Evolutionary conservation across 1,140 invertebrate genomes (phyloP), one percentile per base, ranked within the genome.

Genomic region (Lepidostoma basale): DNA sequence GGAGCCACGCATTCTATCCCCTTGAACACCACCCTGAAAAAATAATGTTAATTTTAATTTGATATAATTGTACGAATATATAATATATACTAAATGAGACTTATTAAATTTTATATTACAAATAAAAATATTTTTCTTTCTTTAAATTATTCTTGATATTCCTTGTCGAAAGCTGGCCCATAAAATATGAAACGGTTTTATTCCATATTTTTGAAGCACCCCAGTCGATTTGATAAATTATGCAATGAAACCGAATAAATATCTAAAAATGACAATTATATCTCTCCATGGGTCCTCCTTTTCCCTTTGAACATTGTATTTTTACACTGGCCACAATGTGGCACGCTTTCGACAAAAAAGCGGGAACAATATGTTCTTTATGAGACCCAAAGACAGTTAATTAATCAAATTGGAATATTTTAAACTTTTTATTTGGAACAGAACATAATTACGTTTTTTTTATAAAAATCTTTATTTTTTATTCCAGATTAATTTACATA

Each of bases 261-360:
- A 70, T 70, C 56, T 44, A 33, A 39, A 59, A 70, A 70, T 70
- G 68, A 70, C 68, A 70, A 70, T 70, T 70, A 64, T 40, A 36
- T 20, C 62, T 39, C 59, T 40, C 62, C 64, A 30, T 36, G 62
- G 16, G 68, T 52, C 65, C 39, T 66, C 66, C 62, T 70, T 54
- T 66, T n/a, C 44, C 20, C 20, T 59, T 40, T 59, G 12, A 39
- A 36, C n/a, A 12, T 59, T 40, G 36, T 39, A 18, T 52, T 49
- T n/a, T 36, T 60, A 56, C 58, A 56, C 45, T 4, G 16, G 8
- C 30, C 18, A 36, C 62, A 44, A 52, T 54, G 52, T 69, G 68
- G 68, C 68, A 69, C 68, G 68, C 62, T 69, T 65, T 59, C 52
- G 30, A 39, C 49, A 69, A 69, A 69, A 69, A 65, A 52, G 30